Base-by-base conservation (phyloP, 2,797 vertebrate species). In the Nothura maculosa region DNA sequence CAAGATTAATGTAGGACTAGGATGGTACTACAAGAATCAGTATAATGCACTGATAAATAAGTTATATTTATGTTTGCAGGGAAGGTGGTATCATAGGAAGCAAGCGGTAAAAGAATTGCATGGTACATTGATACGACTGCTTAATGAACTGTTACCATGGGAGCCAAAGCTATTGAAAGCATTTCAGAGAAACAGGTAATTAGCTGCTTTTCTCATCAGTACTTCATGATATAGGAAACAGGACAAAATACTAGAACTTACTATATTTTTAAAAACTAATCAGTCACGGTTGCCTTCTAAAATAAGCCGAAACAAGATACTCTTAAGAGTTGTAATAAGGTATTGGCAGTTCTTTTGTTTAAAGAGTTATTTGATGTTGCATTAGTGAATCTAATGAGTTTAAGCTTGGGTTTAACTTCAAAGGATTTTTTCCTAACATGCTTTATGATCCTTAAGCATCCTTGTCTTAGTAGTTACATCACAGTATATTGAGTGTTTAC, bases 101-200 rank as follows among this genome's bases (percentile, higher is more conserved):
- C 98, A 99, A 97, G 98, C 98, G 36, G 99, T 99, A 93, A 99
- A 99, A 96, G 99, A 99, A 89, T 97, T 99, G 58, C 99, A 99
- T 97, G 98, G 98, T 97, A 99, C 99, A 6, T 98, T 99, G 69
- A 98, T 99, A 94, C 98, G 99, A 97, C 98, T 99, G 95, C 98
- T 99, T 94, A 99, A 99, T 95, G 99, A 99, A 96, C 98, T 99
- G 82, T 98, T 98, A 82, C 99, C 99, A 89, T 99, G 99, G 99
- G 99, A 99, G 98, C 99, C 98, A 95, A 99, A 99, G 97, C 98
- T 99, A 94, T 97, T 99, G 92, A 99, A 99, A 97, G 99, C 99
- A 88, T 99, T 98, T 98, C 99, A 99, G 85, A 99, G 99, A 97
- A 99, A 99, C 98, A 99, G 99, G 99, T 99, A 98, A 98, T 94